These are phyloP conservation scores for Epinephelus cyanopodus DNA, from an alignment of 2,113 vertebrate genomes.

Conservation along the genomic window DNA sequence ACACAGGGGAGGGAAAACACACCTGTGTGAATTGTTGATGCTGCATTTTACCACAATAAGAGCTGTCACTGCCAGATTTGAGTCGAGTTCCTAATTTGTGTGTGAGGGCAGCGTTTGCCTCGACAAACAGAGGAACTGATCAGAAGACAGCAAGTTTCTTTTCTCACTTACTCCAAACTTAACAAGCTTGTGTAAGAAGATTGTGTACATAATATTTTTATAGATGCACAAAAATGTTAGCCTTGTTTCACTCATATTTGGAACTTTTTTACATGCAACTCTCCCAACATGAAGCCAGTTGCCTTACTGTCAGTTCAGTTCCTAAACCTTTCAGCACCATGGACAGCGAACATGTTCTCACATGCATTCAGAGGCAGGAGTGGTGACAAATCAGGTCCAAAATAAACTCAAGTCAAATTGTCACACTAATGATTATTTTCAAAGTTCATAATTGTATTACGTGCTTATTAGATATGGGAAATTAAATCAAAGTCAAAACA, in stretches of 20 bases:
- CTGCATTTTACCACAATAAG: neutral
- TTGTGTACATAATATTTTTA: neutral
- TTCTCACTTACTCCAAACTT: no score
- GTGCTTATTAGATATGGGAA: neutral
- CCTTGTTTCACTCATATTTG: neutral
- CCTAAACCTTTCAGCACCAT: slow-evolving; percentile 55
- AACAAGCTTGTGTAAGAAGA: no score
- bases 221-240: neutral
- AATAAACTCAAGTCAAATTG: neutral
- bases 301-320: neutral
- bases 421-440: neutral
- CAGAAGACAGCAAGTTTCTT: neutral
- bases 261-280: neutral
- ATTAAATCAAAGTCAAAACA: neutral
- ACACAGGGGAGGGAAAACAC: slow-evolving; percentile 5
- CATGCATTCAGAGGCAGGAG: neutral
- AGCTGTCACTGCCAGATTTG: slow-evolving; percentile 8
- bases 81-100: slow-evolving; percentile 10
- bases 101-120: neutral
- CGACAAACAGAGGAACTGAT: neutral
- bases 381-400: neutral
- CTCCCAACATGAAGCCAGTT: neutral
- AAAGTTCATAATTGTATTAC: neutral
- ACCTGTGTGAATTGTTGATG: slow-evolving; percentile 18
- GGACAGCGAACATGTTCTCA: slow-evolving; percentile 41